A percentile compares a stretch with the other conserved stretches of the same genome.
Evolutionary conservation across 1,140 invertebrate genomes (phyloP).

Genomic region (Bombus waltoni): DNA sequence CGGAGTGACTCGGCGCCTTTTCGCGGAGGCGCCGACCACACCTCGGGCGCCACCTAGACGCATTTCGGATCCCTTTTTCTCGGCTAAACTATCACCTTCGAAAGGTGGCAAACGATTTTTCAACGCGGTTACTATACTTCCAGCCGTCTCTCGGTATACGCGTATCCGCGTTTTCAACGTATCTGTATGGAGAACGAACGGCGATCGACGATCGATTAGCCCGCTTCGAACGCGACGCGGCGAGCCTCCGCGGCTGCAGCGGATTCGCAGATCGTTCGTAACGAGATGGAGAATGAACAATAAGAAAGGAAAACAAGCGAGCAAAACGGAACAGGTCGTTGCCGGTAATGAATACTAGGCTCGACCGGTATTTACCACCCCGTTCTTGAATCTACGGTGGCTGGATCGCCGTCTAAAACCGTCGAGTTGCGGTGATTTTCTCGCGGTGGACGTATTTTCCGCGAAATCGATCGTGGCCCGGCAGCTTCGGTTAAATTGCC

Average conservation of each 20-base stretch:
- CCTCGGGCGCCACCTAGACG: constrained; percentile 76
- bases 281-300: too few species aligned
- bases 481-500: constrained; percentile 36
- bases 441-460: constrained; percentile 34
- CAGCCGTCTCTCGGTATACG: not conserved
- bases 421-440: constrained; percentile 8
- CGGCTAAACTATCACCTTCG: not conserved
- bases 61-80: constrained; percentile 49
- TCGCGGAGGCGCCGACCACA: constrained; percentile 74
- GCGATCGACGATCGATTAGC: too few species aligned
- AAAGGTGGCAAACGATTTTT: constrained; percentile 21
- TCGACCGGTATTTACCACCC: not conserved
- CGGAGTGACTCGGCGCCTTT: constrained; percentile 64
- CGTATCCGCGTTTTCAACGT: too few species aligned
- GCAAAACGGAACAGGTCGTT: not conserved
- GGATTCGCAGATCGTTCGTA: too few species aligned
- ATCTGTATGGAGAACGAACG: too few species aligned
- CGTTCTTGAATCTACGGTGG: not conserved
- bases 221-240: too few species aligned
- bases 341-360: not conserved
- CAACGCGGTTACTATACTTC: not conserved
- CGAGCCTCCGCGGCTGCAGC: too few species aligned
- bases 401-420: not conserved
- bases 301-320: too few species aligned
- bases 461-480: constrained; percentile 47